A percentile compares a stretch with the other conserved stretches of the same genome.
Conservation (phyloP, 2,797 vertebrate species). For the Pterois miles region DNA sequence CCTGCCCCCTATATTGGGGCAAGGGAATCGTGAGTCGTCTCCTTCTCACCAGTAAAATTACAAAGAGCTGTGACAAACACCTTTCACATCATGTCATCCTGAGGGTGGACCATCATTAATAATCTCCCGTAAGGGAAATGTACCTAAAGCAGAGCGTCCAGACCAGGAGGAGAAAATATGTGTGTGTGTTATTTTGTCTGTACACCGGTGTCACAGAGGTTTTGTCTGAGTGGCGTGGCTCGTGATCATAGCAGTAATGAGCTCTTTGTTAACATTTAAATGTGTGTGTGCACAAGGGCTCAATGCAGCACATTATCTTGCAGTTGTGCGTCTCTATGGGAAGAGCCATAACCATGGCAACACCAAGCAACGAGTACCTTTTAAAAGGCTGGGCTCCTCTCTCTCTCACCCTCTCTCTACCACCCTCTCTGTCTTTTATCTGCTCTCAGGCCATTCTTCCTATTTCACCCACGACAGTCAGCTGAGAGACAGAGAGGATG, state of each 20-base stretch:
- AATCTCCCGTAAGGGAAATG: neutral
- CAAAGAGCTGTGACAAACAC: neutral
- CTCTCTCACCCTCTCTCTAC: constrained; percentile 7
- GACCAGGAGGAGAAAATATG: neutral
- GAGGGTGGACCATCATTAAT: neutral
- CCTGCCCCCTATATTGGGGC: neutral
- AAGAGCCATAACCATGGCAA: constrained; percentile 64
- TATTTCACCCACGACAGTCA: neutral
- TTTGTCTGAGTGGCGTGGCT: neutral
- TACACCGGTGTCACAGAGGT: neutral
- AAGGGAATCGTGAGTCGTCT: neutral
- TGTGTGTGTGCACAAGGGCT: neutral
- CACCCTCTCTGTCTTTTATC: constrained; percentile 47
- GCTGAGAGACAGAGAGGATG: constrained; percentile 10
- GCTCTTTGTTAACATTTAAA: constrained; percentile 27
- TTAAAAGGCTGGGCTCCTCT: constrained; percentile 38
- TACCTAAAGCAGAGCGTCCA: neutral
- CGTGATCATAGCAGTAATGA: constrained; percentile 2
- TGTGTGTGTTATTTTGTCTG: neutral
- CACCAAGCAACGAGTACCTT: constrained; percentile 59
- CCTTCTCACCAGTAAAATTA: neutral
- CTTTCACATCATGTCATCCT: constrained; percentile 14
- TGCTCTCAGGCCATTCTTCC: constrained; percentile 22
- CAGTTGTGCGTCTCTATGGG: constrained; percentile 17
- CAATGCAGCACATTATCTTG: constrained; percentile 24